Evolutionary conservation across 2,113 vertebrate species (phyloP).

Genomic region (Pipra filicauda): DNA sequence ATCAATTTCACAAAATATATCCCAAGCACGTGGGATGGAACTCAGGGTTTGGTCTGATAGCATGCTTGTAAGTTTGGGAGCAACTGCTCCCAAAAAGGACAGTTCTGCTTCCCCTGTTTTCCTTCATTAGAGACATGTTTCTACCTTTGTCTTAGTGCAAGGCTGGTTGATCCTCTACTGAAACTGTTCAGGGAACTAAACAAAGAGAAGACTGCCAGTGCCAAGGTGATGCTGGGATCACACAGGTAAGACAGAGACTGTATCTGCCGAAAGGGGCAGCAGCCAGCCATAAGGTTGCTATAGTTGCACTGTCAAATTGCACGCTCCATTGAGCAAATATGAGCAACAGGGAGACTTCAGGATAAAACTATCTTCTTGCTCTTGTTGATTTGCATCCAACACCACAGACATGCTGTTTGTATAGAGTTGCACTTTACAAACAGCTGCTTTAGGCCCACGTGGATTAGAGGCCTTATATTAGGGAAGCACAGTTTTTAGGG

Average conservation of each 20-base stretch:
- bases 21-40: background rate
- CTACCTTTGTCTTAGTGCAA: background rate
- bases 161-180: background rate
- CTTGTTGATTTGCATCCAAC: background rate
- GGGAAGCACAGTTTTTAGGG: background rate
- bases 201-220: background rate
- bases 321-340: background rate
- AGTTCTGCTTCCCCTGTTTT: background rate
- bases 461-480: background rate
- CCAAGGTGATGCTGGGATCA: background rate
- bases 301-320: background rate
- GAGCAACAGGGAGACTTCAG: background rate
- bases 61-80: background rate
- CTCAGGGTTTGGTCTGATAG: background rate
- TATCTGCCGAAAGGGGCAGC: background rate
- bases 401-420: background rate
- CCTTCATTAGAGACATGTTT: background rate
- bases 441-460: background rate
- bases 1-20: background rate
- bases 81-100: background rate
- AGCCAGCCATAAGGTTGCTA: background rate
- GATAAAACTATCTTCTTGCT: background rate
- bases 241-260: background rate
- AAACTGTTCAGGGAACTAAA: background rate
- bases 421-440: background rate